Percentiles rank a stretch among this genome's conserved stretches.
Evolutionary conservation across 2,113 vertebrate species (phyloP).

Genomic region (Amblyornis subalaris): DNA sequence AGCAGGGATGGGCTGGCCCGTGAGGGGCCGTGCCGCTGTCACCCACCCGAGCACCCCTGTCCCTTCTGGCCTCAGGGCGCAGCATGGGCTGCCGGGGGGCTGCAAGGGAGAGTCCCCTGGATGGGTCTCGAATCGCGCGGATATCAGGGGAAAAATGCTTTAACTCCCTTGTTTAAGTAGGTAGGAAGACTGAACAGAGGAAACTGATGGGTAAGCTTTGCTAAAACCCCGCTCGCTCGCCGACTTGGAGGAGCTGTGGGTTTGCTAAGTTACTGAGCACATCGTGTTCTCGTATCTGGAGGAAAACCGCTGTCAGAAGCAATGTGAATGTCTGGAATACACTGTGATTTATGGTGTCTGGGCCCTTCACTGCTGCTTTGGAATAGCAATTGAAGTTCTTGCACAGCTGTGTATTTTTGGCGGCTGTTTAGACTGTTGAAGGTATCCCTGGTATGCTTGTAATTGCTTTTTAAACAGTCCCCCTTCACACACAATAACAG

Average conservation of each 20-base stretch:
- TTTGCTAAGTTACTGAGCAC: neutral
- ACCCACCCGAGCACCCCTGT: fast-evolving
- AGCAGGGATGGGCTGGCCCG: neutral
- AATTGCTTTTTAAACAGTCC: neutral
- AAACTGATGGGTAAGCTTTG: neutral
- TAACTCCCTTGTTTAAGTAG: no score
- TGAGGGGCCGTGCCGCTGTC: neutral
- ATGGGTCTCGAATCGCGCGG: neutral
- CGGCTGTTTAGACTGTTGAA: neutral
- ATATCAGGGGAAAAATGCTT: fast-evolving
- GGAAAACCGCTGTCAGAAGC: neutral
- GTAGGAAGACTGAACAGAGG: neutral
- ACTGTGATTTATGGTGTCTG: neutral
- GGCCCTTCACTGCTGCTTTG: neutral
- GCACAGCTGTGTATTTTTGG: neutral
- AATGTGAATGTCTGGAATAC: neutral
- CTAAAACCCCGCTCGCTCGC: fast-evolving
- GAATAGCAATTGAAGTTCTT: neutral
- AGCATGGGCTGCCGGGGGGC: fast-evolving
- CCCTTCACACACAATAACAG: neutral
- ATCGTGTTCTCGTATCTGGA: neutral
- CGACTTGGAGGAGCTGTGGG: neutral
- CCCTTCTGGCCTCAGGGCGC: fast-evolving
- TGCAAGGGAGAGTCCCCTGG: fast-evolving
- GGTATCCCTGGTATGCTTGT: neutral